Conservation (phyloP, 92 coral and sea anemone species). For the Epizoanthus rinbou region DNA sequence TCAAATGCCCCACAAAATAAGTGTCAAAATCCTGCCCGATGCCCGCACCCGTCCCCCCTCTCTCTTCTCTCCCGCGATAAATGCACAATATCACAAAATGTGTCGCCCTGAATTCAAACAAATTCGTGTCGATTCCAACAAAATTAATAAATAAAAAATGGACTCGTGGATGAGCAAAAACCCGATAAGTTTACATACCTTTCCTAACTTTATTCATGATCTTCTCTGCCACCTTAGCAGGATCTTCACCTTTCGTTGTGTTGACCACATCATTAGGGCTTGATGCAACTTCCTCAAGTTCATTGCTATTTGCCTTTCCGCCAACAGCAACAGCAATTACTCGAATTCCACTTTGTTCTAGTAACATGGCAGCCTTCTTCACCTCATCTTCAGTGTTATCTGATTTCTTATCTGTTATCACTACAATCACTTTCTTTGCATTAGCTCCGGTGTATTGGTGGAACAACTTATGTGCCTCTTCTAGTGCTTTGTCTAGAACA, state of each 20-base stretch:
- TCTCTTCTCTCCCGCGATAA: no score
- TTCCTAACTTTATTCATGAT: conserved; percentile 31
- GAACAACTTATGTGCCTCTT: background rate
- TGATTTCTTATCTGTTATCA: conserved; percentile 28
- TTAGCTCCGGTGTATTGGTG: conserved; percentile 21
- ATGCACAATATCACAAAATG: no score
- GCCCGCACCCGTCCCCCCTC: no score
- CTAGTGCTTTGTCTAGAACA: conserved; percentile 28
- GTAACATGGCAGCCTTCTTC: background rate
- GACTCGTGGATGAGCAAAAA: background rate
- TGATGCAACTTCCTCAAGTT: conserved; percentile 24
- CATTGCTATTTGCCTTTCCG: conserved; percentile 1
- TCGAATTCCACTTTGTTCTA: conserved; percentile 33
- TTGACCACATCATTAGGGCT: conserved; percentile 20
- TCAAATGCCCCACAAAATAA: no score
- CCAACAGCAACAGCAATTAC: conserved; percentile 38
- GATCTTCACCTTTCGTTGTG: conserved; percentile 3
- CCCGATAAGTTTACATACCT: background rate
- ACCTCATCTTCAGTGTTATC: conserved; percentile 5
- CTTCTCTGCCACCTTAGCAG: conserved; percentile 35
- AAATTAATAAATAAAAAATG: background rate
- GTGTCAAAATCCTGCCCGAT: no score
- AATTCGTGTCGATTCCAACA: no score
- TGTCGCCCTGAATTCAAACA: no score
- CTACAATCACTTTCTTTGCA: conserved; percentile 31